Evolutionary conservation across 2,113 vertebrate genomes (phyloP).

Genomic region (Silurus glanis): DNA sequence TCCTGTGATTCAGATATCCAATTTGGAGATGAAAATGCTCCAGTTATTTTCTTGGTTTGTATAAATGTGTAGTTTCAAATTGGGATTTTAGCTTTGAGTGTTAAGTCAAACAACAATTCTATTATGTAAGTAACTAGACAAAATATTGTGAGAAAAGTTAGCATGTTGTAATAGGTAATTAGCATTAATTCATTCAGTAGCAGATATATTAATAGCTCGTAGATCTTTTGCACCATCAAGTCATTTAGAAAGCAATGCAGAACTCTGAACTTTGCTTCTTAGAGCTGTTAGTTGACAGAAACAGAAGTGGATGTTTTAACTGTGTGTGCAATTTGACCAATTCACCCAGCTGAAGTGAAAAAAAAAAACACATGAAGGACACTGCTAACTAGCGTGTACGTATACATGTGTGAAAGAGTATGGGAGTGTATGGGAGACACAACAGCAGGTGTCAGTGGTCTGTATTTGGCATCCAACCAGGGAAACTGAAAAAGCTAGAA

Average conservation of each 20-base stretch:
- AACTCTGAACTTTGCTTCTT: neutral
- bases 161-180: neutral
- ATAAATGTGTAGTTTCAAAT: neutral
- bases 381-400: too few species aligned
- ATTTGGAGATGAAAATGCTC: neutral
- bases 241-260: neutral
- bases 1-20: neutral
- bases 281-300: neutral
- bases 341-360: neutral
- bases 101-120: neutral
- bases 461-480: too few species aligned
- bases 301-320: neutral
- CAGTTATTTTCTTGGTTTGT: neutral
- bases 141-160: neutral
- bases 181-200: neutral
- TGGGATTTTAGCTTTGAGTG: neutral
- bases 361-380: neutral
- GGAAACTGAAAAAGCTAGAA: too few species aligned
- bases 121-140: neutral
- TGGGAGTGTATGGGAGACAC: too few species aligned
- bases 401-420: too few species aligned
- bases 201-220: neutral
- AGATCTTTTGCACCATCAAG: neutral
- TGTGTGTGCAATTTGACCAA: neutral
- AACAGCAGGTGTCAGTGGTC: too few species aligned